A percentile compares a stretch with the other conserved stretches of the same genome.
Evolutionary conservation across 2,888 invertebrate genomes (phyloP).

Genomic region (Leptopterna dolabrata): DNA sequence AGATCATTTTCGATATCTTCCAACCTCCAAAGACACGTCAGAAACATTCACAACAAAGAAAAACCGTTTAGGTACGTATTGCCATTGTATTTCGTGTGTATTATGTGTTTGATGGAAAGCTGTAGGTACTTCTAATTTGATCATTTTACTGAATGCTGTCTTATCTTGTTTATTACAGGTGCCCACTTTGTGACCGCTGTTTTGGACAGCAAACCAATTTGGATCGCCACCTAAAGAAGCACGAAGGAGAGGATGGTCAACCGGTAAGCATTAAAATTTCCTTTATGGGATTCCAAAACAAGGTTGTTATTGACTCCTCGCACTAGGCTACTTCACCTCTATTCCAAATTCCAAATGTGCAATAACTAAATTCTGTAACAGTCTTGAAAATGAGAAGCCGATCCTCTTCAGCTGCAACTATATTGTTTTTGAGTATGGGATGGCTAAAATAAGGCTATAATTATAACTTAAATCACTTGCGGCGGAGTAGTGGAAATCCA

Average conservation of each 20-base stretch:
- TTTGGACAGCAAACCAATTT: constrained; percentile 99
- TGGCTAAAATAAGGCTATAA: too few species aligned
- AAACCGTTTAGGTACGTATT: constrained; percentile 89
- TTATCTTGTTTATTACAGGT: neutral
- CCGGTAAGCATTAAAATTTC: constrained; percentile 43
- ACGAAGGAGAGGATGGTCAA: constrained; percentile 80
- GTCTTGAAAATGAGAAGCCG: too few species aligned
- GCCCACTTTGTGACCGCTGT: constrained; percentile 95
- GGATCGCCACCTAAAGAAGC: constrained; percentile 97
- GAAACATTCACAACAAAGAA: constrained; percentile 99
- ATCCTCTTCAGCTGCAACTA: too few species aligned
- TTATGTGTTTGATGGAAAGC: neutral
- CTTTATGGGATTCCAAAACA: constrained; percentile 25
- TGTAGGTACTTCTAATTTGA: constrained; percentile 71
- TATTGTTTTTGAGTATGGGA: too few species aligned
- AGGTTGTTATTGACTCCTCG: constrained; percentile 18
- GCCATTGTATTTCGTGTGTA: too few species aligned
- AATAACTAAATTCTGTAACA: neutral
- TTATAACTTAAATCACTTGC: too few species aligned
- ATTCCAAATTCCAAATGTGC: neutral
- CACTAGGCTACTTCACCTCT: neutral
- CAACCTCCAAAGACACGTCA: constrained; percentile 96
- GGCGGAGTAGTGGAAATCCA: too few species aligned
- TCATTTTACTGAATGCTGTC: neutral
- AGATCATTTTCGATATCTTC: constrained; percentile 98